phyloP scores from a whole-genome alignment of 2,888 invertebrate species.

The Encarsia formosa region DNA sequence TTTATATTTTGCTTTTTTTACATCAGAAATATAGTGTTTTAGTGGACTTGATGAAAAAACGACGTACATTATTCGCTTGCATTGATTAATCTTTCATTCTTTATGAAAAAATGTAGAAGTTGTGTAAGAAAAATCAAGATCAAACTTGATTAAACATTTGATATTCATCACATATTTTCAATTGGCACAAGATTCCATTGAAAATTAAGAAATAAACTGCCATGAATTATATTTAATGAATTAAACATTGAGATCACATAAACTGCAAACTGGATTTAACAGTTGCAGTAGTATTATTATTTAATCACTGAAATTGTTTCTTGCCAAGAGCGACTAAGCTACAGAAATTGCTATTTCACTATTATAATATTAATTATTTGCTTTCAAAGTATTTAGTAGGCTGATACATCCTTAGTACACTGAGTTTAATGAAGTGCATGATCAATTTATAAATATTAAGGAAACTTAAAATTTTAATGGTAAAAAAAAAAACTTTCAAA shows the following conservation, averaged over 20 bases:
- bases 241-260: slow-evolving; percentile 25
- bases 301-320: slow-evolving; percentile 13
- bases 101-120: neutral
- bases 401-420: slow-evolving; percentile 14
- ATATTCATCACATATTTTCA: slow-evolving; percentile 18
- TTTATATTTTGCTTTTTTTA: neutral
- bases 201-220: slow-evolving; percentile 16
- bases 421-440: slow-evolving; percentile 8
- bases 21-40: slow-evolving; percentile 6
- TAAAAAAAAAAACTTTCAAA: slow-evolving; percentile 1
- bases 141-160: slow-evolving; percentile 15
- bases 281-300: slow-evolving; percentile 15
- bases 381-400: slow-evolving; percentile 8
- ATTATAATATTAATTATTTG: slow-evolving; percentile 17
- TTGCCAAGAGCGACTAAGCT: slow-evolving; percentile 6
- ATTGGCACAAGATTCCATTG: slow-evolving; percentile 23
- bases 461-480: too few relatives aligned
- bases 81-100: neutral
- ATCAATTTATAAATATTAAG: too few relatives aligned
- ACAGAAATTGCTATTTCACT: slow-evolving; percentile 12
- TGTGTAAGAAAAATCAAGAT: slow-evolving; percentile 7
- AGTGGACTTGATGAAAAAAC: neutral
- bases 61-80: slow-evolving; percentile 6
- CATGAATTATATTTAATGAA: slow-evolving; percentile 13
- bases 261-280: slow-evolving; percentile 21